A percentile compares a stretch with the other conserved stretches of the same genome.
Evolutionary conservation across 1,140 invertebrate species (phyloP).

Genomic region (Popillia japonica): DNA sequence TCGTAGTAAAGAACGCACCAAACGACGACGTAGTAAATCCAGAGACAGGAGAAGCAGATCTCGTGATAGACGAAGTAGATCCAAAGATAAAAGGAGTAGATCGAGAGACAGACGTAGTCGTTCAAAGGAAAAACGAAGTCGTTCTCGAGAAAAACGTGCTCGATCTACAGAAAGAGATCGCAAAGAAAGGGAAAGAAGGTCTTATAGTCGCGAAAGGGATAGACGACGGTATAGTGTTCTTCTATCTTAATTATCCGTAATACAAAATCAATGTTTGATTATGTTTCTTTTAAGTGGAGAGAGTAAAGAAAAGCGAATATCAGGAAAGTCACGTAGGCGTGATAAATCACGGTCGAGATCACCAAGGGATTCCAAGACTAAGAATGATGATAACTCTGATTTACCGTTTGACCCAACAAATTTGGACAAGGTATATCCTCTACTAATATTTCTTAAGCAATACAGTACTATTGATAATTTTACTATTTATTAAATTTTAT

Average conservation of each 20-base stretch:
- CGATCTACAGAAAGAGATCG: conserved; percentile 59
- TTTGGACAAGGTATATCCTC: conserved; percentile 72
- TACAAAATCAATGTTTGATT: conserved; percentile 43
- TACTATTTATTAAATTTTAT: too few relatives aligned
- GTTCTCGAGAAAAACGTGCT: conserved; percentile 63
- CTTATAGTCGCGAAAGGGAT: conserved; percentile 60
- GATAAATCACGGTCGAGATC: conserved; percentile 59
- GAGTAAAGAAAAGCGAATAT: conserved; percentile 64
- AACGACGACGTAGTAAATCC: conserved; percentile 56
- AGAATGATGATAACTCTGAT: conserved; percentile 64
- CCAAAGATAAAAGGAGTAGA: conserved; percentile 59
- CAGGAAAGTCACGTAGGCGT: conserved; percentile 52
- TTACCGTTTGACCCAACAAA: conserved; percentile 73
- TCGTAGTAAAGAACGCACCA: conserved; percentile 65
- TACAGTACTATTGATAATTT: too few relatives aligned
- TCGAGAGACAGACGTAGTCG: conserved; percentile 59
- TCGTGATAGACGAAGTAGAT: conserved; percentile 54
- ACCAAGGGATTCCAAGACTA: conserved; percentile 64
- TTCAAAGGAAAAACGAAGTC: conserved; percentile 62
- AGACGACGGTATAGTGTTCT: conserved; percentile 57
- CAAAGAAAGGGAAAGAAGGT: conserved; percentile 56
- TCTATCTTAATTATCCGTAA: conserved; percentile 40
- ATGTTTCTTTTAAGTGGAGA: conserved; percentile 60
- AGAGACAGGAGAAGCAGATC: conserved; percentile 52
- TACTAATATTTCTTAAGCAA: conserved; percentile 20